A percentile compares a stretch with the other conserved stretches of the same genome.
Evolutionary conservation across 1,140 invertebrate species (phyloP).

Genomic region (Philotrypesis tridentata): DNA sequence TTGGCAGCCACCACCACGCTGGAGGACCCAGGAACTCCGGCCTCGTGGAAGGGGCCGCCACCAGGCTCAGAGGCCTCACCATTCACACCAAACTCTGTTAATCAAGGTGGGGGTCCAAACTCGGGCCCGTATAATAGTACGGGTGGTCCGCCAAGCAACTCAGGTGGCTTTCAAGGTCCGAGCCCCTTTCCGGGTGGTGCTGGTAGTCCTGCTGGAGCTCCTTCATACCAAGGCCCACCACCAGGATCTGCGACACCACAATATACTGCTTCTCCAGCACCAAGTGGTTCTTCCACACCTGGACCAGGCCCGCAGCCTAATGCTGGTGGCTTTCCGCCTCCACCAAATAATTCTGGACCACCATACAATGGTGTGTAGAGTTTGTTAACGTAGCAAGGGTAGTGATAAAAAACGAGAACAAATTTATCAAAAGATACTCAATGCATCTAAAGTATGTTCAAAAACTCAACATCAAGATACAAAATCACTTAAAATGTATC

Average conservation of each 20-base stretch:
- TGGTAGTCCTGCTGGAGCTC: constrained; percentile 78
- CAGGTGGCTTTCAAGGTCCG: constrained; percentile 76
- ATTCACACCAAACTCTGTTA: constrained; percentile 75
- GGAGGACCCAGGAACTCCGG: constrained; percentile 79
- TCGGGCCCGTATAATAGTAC: constrained; percentile 73
- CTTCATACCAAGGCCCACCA: constrained; percentile 79
- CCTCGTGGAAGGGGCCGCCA: constrained; percentile 80
- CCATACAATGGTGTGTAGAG: constrained; percentile 77
- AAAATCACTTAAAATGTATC: too few relatives aligned
- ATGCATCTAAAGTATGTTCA: too few relatives aligned
- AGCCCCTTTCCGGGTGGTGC: constrained; percentile 79
- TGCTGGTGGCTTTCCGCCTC: constrained; percentile 78
- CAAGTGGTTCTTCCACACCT: constrained; percentile 84
- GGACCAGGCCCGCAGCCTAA: constrained; percentile 78
- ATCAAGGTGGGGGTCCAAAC: constrained; percentile 67
- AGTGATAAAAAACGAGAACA: neutral
- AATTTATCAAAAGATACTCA: neutral
- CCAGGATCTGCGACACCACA: constrained; percentile 83
- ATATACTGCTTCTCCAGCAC: constrained; percentile 84
- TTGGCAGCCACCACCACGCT: constrained; percentile 80
- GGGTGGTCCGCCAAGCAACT: constrained; percentile 75
- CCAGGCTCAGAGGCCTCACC: constrained; percentile 78
- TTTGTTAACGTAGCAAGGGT: neutral
- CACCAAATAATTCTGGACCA: constrained; percentile 77
- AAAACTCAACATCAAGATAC: too few relatives aligned